Evolutionary conservation across 2,113 vertebrate genomes (phyloP).

Genomic region (Paradoxurus hermaphroditus): DNA sequence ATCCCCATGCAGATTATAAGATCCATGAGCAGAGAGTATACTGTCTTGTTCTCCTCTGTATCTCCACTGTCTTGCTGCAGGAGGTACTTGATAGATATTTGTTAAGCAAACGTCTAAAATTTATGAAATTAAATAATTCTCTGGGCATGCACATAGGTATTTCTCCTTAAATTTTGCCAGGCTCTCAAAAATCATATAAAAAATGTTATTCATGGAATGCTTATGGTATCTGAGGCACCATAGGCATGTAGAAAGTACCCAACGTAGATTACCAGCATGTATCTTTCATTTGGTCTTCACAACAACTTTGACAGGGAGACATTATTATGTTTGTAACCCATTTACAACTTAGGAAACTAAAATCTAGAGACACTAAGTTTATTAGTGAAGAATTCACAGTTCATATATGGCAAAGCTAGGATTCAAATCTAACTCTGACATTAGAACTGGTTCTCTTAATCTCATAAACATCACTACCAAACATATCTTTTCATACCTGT

Average conservation of each 20-base stretch:
- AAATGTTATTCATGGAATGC: background rate
- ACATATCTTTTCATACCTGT: background rate
- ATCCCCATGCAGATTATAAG: background rate
- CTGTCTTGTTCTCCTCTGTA: background rate
- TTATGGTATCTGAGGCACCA: background rate
- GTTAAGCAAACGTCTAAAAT: background rate
- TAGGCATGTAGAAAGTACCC: background rate
- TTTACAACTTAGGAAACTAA: constrained; percentile 24
- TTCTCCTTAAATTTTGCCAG: background rate
- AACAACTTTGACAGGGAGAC: background rate
- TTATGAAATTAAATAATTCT: background rate
- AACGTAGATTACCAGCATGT: background rate
- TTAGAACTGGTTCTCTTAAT: background rate
- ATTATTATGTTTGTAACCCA: background rate
- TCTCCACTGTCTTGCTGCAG: background rate
- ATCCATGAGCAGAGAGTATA: background rate
- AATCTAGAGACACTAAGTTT: background rate
- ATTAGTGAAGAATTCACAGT: background rate
- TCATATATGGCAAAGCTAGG: background rate
- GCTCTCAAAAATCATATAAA: background rate
- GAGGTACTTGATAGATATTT: background rate
- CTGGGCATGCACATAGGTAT: background rate
- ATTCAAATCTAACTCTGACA: background rate
- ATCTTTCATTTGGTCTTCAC: constrained; percentile 1
- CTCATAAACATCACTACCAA: background rate